Evolutionary conservation across 2,888 invertebrate species (phyloP).

Genomic region (Abrostola triplasia): DNA sequence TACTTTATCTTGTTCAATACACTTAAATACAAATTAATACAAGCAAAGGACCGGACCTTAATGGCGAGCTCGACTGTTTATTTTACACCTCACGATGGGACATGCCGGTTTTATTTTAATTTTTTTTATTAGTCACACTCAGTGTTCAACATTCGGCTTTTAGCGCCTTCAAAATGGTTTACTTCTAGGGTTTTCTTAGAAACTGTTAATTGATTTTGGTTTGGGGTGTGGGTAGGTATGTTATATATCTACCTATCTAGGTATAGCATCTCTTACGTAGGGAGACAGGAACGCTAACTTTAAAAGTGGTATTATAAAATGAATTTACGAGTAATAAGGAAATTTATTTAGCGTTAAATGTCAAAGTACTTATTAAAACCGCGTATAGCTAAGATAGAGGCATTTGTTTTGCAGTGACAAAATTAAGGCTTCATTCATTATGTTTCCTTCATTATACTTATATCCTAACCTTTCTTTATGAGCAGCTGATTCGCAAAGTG

Average conservation of each 20-base stretch:
- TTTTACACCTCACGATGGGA: conserved; percentile 86
- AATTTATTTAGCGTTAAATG: too few species aligned
- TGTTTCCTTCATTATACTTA: not conserved
- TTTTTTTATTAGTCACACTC: conserved; percentile 71
- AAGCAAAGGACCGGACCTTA: conserved; percentile 83
- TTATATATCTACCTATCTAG: too few species aligned
- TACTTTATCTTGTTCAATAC: conserved; percentile 88
- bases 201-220: conserved; percentile 65
- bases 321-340: too few species aligned
- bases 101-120: conserved; percentile 76
- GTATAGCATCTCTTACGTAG: too few species aligned
- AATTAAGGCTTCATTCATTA: too few species aligned
- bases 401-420: too few species aligned
- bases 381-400: too few species aligned
- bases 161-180: conserved; percentile 75
- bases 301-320: too few species aligned
- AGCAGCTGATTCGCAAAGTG: not conserved
- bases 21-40: conserved; percentile 89
- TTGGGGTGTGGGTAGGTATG: conserved; percentile 6
- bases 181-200: conserved; percentile 64
- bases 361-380: too few species aligned
- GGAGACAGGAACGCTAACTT: too few species aligned
- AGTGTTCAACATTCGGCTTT: conserved; percentile 68
- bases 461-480: not conserved
- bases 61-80: conserved; percentile 85